A percentile compares a stretch with the other conserved stretches of the same genome.
These are phyloP conservation scores for Apomyelois bistriatella DNA, from an alignment of 2,888 invertebrate species.

Conservation along the genomic window DNA sequence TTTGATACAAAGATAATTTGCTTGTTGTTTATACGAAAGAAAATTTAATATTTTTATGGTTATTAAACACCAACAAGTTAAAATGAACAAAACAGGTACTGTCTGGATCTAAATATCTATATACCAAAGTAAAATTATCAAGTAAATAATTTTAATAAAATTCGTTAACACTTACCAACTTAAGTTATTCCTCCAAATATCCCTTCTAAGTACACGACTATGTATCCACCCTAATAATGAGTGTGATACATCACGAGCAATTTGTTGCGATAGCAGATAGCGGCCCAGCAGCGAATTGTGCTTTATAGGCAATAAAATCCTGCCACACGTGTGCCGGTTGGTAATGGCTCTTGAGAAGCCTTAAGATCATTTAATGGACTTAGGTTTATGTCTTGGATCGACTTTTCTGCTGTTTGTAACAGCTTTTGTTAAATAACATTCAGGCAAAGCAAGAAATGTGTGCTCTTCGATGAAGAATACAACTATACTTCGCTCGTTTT, in stretches of 20 bases:
- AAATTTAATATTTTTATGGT: too few relatives aligned
- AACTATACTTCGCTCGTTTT: too few relatives aligned
- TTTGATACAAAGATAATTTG: too few relatives aligned
- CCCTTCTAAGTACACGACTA: background rate
- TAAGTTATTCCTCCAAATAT: background rate
- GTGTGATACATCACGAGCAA: conserved; percentile 71
- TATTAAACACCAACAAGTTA: too few relatives aligned
- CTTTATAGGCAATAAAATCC: conserved; percentile 63
- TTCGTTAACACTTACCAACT: too few relatives aligned
- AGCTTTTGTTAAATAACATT: background rate
- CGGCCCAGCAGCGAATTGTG: conserved; percentile 51
- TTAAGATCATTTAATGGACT: background rate
- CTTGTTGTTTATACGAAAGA: too few relatives aligned
- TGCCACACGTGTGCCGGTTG: conserved; percentile 12
- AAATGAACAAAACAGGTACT: too few relatives aligned
- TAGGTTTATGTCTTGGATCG: background rate
- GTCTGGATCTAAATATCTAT: too few relatives aligned
- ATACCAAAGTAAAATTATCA: too few relatives aligned
- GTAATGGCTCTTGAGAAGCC: conserved; percentile 9
- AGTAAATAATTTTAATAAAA: too few relatives aligned
- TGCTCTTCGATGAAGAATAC: too few relatives aligned
- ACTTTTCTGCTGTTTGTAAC: background rate
- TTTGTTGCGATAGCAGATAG: conserved; percentile 72
- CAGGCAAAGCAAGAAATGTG: too few relatives aligned
- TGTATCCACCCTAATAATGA: conserved; percentile 39